phyloP scores from a whole-genome alignment of 2,888 invertebrate species.

The Drosophila kuntzei region DNA sequence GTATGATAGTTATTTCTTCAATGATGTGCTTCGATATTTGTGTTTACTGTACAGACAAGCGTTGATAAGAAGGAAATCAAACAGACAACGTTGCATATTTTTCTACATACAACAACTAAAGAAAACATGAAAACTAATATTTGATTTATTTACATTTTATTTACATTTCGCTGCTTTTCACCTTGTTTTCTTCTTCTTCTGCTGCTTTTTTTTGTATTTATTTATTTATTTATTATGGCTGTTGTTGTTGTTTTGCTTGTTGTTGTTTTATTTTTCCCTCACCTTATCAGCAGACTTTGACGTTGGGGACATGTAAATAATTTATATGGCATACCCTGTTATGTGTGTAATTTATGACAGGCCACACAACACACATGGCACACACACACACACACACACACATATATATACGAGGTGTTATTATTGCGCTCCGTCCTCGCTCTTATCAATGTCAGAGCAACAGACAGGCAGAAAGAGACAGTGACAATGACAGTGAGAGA shows the following conservation, averaged over 20 bases:
- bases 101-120: slow-evolving; percentile 14
- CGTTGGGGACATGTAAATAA: slow-evolving; percentile 79
- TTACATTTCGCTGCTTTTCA: slow-evolving; percentile 48
- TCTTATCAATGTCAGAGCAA: slow-evolving; percentile 57
- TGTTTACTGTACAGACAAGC: slow-evolving; percentile 30
- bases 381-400: slow-evolving; percentile 43
- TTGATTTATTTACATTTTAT: slow-evolving; percentile 74
- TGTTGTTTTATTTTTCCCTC: slow-evolving; percentile 34
- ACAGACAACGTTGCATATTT: slow-evolving; percentile 34
- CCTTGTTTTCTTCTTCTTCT: slow-evolving; percentile 27
- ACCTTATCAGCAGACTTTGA: slow-evolving; percentile 73
- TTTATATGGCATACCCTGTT: slow-evolving; percentile 77
- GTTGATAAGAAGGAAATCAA: slow-evolving; percentile 30
- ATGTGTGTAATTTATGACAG: slow-evolving; percentile 74
- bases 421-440: slow-evolving; percentile 40
- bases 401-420: slow-evolving; percentile 61
- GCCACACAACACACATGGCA: slow-evolving; percentile 55
- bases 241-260: slow-evolving; percentile 29
- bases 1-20: background rate
- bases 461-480: slow-evolving; percentile 17
- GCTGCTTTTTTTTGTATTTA: slow-evolving; percentile 22
- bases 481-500: background rate
- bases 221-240: slow-evolving; percentile 35
- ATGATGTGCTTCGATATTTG: slow-evolving; percentile 24
- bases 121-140: slow-evolving; percentile 60